phyloP scores from a whole-genome alignment of 2,797 vertebrate genomes.

The Salmo trutta region DNA sequence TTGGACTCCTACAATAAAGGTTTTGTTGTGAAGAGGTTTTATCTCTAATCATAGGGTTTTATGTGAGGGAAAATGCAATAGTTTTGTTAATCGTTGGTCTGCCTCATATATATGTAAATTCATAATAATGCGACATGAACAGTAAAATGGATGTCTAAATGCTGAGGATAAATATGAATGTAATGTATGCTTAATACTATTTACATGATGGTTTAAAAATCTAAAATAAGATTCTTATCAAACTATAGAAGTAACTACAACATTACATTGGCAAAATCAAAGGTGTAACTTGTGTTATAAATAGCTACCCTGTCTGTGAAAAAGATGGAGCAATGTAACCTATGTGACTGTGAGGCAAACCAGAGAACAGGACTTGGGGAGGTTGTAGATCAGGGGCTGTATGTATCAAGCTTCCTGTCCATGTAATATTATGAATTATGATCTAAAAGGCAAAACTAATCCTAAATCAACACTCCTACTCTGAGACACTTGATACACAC shows the following conservation, averaged over 20 bases:
- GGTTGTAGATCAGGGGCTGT: conserved; percentile 51
- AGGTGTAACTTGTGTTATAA: background rate
- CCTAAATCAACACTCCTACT: background rate
- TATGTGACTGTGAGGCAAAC: conserved; percentile 71
- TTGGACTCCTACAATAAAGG: conserved; percentile 6
- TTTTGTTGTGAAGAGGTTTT: background rate
- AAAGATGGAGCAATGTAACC: conserved; percentile 41
- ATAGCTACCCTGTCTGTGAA: background rate
- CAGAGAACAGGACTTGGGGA: conserved; percentile 75
- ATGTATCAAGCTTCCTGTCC: background rate
- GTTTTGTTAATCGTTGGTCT: background rate
- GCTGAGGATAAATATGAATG: background rate
- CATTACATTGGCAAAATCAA: background rate
- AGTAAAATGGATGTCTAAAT: background rate
- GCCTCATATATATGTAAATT: background rate
- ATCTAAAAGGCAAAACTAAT: background rate
- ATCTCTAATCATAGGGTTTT: conserved; percentile 1
- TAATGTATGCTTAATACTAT: background rate
- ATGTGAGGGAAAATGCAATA: conserved; percentile 15
- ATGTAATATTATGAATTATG: background rate
- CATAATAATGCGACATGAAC: background rate
- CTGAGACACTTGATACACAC: background rate
- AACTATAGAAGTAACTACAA: background rate
- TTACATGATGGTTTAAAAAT: background rate
- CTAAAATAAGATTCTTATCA: too few species aligned